phyloP scores from a whole-genome alignment of 2,888 invertebrate genomes.

The Chymomyza amoena region DNA sequence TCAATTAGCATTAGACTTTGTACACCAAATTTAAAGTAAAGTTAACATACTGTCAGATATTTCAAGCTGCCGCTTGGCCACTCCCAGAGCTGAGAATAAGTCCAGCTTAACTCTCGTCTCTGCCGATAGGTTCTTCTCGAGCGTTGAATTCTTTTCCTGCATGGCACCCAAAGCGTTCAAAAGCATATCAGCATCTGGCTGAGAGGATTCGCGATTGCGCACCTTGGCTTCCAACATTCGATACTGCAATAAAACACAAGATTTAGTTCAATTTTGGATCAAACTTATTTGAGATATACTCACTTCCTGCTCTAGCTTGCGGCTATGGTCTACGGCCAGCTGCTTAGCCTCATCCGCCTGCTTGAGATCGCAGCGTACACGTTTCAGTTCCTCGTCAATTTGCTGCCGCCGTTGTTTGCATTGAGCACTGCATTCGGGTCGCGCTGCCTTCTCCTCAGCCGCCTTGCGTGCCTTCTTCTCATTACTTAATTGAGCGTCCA shows the following conservation, averaged over 20 bases:
- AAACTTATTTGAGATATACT: background rate
- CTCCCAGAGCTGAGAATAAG: constrained; percentile 97
- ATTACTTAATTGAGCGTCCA: constrained; percentile 86
- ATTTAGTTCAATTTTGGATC: background rate
- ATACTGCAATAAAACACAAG: constrained; percentile 53
- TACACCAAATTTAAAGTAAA: background rate
- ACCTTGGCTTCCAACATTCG: constrained; percentile 77
- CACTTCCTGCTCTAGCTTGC: constrained; percentile 78
- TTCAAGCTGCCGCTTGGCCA: constrained; percentile 93
- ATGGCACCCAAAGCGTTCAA: constrained; percentile 89
- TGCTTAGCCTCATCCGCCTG: constrained; percentile 83
- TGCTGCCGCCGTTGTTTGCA: constrained; percentile 84
- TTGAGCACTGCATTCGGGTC: constrained; percentile 83
- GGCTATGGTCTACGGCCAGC: constrained; percentile 76
- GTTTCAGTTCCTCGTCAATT: constrained; percentile 85
- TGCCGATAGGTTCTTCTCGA: constrained; percentile 95
- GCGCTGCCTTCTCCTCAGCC: constrained; percentile 79
- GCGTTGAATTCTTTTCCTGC: constrained; percentile 93
- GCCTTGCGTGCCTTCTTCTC: constrained; percentile 86
- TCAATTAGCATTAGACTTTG: background rate
- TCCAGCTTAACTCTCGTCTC: constrained; percentile 99
- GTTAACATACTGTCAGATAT: constrained; percentile 87
- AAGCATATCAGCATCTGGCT: constrained; percentile 85
- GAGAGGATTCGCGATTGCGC: constrained; percentile 76
- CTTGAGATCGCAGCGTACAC: constrained; percentile 83